Evolutionary conservation across 2,113 vertebrate genomes (phyloP).

Genomic region (Halichoerus grypus): DNA sequence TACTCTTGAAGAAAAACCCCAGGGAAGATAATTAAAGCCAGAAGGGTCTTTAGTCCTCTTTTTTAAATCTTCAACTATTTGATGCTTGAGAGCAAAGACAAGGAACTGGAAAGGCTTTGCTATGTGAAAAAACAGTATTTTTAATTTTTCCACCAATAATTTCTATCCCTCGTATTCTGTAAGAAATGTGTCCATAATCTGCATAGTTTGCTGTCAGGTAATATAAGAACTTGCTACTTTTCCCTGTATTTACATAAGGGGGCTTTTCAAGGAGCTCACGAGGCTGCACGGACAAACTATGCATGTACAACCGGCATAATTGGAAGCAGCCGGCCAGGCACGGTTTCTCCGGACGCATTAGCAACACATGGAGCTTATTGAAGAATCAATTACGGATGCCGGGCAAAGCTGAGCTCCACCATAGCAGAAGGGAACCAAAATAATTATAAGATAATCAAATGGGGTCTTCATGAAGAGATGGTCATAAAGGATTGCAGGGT

Average conservation of each 20-base stretch:
- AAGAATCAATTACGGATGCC: not conserved
- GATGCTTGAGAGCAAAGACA: not conserved
- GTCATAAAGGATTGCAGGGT: not conserved
- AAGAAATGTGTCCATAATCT: not conserved
- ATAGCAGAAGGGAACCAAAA: not conserved
- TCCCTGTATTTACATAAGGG: constrained; percentile 57
- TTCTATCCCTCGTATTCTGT: not conserved
- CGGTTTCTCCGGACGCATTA: not conserved
- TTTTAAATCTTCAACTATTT: constrained; percentile 20
- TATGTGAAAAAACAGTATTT: not conserved
- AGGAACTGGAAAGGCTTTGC: not conserved
- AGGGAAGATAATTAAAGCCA: constrained; percentile 70
- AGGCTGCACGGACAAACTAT: constrained; percentile 1
- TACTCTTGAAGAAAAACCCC: not conserved
- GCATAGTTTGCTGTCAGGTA: not conserved
- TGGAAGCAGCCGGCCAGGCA: constrained; percentile 65
- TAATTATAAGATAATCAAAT: not conserved
- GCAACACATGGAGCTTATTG: constrained; percentile 26
- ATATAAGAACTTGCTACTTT: constrained; percentile 58
- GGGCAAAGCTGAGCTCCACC: not conserved
- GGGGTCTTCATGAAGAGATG: not conserved
- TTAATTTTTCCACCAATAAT: not conserved
- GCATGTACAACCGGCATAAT: constrained; percentile 1
- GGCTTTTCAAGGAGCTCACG: not conserved
- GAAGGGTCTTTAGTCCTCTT: not conserved